Evolutionary conservation across 2,888 invertebrate genomes (phyloP).

Genomic region (Melanotus villosus): DNA sequence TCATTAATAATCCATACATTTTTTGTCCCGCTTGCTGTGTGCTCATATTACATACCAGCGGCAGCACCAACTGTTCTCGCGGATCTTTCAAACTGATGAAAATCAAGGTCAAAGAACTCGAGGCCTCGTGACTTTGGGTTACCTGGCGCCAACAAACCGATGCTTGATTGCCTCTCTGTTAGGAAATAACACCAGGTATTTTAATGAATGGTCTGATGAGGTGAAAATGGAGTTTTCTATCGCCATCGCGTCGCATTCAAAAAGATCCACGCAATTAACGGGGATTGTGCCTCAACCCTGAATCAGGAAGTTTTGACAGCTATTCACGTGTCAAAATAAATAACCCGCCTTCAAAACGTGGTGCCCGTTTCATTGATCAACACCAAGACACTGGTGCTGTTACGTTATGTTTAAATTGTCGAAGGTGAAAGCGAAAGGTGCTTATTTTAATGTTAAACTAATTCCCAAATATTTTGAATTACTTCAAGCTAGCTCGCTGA

Average conservation of each 20-base stretch:
- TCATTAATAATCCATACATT: slow-evolving; percentile 46
- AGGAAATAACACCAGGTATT: slow-evolving; percentile 31
- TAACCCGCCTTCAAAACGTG: not conserved
- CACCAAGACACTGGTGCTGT: too few species aligned
- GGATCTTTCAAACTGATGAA: slow-evolving; percentile 41
- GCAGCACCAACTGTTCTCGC: slow-evolving; percentile 32
- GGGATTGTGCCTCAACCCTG: slow-evolving; percentile 13
- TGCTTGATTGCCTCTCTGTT: slow-evolving; percentile 36
- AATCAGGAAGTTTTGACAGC: slow-evolving; percentile 5
- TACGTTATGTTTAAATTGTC: too few species aligned
- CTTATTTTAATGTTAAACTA: not conserved
- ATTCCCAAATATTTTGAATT: slow-evolving; percentile 5
- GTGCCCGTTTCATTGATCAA: slow-evolving; percentile 9
- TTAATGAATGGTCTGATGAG: slow-evolving; percentile 28
- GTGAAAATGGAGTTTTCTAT: not conserved
- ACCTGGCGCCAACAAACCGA: slow-evolving; percentile 44
- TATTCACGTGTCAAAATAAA: not conserved
- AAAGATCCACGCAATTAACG: too few species aligned
- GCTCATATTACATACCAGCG: slow-evolving; percentile 32
- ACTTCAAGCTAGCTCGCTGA: not conserved
- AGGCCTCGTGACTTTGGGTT: slow-evolving; percentile 42
- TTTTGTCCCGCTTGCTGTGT: slow-evolving; percentile 20
- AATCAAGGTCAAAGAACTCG: slow-evolving; percentile 49
- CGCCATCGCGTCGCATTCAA: too few species aligned
- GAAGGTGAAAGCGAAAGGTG: slow-evolving; percentile 23